phyloP scores from a whole-genome alignment of 2,888 invertebrate species.

The Nemotelus nigrinus region DNA sequence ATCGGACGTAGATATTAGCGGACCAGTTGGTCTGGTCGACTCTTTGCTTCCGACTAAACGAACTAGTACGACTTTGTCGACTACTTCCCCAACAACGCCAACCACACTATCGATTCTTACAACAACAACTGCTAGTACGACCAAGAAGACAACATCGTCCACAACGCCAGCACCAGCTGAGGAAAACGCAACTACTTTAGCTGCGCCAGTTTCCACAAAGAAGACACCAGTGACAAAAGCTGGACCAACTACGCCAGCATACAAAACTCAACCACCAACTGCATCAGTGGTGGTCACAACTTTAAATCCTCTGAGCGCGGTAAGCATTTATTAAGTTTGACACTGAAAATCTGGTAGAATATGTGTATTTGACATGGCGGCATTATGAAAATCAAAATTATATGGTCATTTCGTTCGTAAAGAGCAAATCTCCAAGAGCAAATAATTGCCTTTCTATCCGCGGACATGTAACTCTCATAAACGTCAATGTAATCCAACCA shows the following conservation, averaged over 20 bases:
- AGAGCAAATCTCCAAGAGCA: no score
- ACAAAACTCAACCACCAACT: slow-evolving; percentile 25
- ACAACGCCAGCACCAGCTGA: slow-evolving; percentile 33
- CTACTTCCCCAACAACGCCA: slow-evolving; percentile 58
- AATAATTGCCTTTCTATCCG: no score
- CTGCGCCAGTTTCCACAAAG: slow-evolving; percentile 56
- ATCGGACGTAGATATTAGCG: slow-evolving; percentile 68
- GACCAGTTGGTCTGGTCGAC: slow-evolving; percentile 63
- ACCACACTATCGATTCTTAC: slow-evolving; percentile 60
- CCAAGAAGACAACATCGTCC: slow-evolving; percentile 51
- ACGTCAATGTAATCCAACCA: slow-evolving; percentile 6
- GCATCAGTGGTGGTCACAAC: slow-evolving; percentile 27
- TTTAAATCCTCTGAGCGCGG: slow-evolving; percentile 16
- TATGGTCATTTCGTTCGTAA: no score
- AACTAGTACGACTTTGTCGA: slow-evolving; percentile 55
- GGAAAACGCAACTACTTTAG: slow-evolving; percentile 53
- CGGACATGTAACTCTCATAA: no score
- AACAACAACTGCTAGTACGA: slow-evolving; percentile 57
- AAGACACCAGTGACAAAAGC: slow-evolving; percentile 49
- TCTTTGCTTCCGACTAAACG: slow-evolving; percentile 58
- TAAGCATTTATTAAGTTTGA: background rate
- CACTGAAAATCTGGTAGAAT: no score
- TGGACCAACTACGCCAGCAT: background rate
- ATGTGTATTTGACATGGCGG: no score
- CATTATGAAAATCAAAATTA: no score